phyloP scores from a whole-genome alignment of 2,888 invertebrate species.

The Pammene aurita region DNA sequence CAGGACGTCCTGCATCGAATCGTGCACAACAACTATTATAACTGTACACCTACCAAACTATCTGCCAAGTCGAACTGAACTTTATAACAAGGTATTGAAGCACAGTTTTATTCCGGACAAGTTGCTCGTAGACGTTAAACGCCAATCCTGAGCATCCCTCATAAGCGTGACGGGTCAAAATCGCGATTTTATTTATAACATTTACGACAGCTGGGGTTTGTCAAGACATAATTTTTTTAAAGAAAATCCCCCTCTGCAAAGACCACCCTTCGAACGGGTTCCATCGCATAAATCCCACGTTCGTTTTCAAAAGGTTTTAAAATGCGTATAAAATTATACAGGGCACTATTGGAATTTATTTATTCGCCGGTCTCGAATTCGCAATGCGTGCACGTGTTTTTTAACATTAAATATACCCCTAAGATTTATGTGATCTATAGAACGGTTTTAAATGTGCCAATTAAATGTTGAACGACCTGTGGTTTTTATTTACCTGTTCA shows the following conservation, averaged over 20 bases:
- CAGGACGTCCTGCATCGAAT: slow-evolving; percentile 82
- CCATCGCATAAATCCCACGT: slow-evolving; percentile 80
- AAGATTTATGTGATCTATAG: slow-evolving; percentile 35
- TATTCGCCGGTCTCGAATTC: slow-evolving; percentile 59
- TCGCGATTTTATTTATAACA: slow-evolving; percentile 83
- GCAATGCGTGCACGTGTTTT: slow-evolving; percentile 69
- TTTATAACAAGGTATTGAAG: slow-evolving; percentile 46
- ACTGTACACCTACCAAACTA: slow-evolving; percentile 48
- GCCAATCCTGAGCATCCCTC: slow-evolving; percentile 71
- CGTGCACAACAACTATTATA: slow-evolving; percentile 55
- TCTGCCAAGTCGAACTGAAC: slow-evolving; percentile 47
- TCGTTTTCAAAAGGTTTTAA: slow-evolving; percentile 80
- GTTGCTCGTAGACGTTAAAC: slow-evolving; percentile 41
- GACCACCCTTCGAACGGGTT: slow-evolving; percentile 81
- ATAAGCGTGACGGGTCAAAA: slow-evolving; percentile 80
- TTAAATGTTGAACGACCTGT: slow-evolving; percentile 30
- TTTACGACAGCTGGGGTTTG: slow-evolving; percentile 81
- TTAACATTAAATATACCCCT: slow-evolving; percentile 31
- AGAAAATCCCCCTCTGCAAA: slow-evolving; percentile 73
- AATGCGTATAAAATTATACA: slow-evolving; percentile 83
- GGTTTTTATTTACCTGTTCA: slow-evolving; percentile 30
- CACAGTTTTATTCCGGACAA: slow-evolving; percentile 37
- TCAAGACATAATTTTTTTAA: slow-evolving; percentile 72
- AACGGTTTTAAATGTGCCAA: slow-evolving; percentile 37
- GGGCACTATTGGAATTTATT: slow-evolving; percentile 76